Conservation (phyloP, 2,888 invertebrate genomes). For the Epirrhoe alternata region DNA sequence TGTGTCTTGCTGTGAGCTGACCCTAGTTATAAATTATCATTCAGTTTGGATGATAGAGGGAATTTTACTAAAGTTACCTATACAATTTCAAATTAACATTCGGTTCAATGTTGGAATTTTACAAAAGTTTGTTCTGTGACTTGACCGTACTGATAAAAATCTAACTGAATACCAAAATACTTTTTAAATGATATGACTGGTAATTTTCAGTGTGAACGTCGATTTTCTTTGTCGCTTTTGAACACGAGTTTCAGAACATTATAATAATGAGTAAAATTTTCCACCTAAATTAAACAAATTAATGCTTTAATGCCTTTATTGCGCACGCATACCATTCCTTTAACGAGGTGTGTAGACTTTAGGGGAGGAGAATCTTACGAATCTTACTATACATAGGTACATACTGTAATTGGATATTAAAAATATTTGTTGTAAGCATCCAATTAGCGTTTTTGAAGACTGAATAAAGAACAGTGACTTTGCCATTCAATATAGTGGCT, state of each 20-base stretch:
- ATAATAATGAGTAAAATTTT: slow-evolving; percentile 28
- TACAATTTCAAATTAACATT: too few relatives aligned
- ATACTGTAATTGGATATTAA: too few relatives aligned
- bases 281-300: slow-evolving; percentile 37
- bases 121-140: neutral
- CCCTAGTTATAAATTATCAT: neutral
- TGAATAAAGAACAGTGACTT: too few relatives aligned
- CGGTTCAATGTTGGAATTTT: too few relatives aligned
- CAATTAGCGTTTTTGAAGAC: too few relatives aligned
- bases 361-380: neutral
- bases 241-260: slow-evolving; percentile 13
- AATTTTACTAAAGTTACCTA: too few relatives aligned
- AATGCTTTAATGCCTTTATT: slow-evolving; percentile 38
- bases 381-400: too few relatives aligned
- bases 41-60: too few relatives aligned
- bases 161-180: neutral
- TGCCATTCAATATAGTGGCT: neutral
- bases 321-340: slow-evolving; percentile 41
- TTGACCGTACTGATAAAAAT: neutral
- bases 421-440: too few relatives aligned
- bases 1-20: too few relatives aligned
- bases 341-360: slow-evolving; percentile 8
- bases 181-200: neutral
- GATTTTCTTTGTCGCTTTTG: neutral
- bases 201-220: neutral